Conservation (phyloP, 2,888 invertebrate species). For the Phengaris arion region DNA sequence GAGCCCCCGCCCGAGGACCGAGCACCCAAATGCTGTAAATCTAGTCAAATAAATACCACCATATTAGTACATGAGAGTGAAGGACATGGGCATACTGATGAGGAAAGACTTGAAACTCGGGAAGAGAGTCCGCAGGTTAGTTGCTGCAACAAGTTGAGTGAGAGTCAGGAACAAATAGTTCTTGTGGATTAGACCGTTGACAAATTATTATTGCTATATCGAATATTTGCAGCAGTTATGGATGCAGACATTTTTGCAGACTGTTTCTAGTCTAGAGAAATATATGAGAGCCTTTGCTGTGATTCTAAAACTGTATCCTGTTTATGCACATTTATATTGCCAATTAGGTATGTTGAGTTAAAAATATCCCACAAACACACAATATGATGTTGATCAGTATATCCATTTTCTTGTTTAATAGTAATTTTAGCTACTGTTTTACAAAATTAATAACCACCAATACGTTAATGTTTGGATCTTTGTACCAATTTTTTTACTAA, state of each 20-base stretch:
- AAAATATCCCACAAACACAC: too few species aligned
- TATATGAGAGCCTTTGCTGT: neutral
- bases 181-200: slow-evolving; percentile 31
- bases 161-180: slow-evolving; percentile 69
- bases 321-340: neutral
- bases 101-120: slow-evolving; percentile 44
- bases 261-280: neutral
- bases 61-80: slow-evolving; percentile 41
- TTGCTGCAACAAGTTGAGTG: slow-evolving; percentile 61
- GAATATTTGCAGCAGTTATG: neutral
- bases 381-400: neutral
- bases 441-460: neutral
- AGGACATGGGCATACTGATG: slow-evolving; percentile 42
- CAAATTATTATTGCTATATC: slow-evolving; percentile 5
- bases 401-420: neutral
- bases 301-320: neutral
- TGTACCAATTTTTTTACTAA: neutral
- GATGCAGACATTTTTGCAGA: neutral
- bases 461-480: neutral
- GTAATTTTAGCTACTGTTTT: neutral
- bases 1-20: slow-evolving; percentile 52
- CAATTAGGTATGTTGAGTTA: neutral
- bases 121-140: slow-evolving; percentile 66
- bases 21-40: slow-evolving; percentile 41
- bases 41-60: slow-evolving; percentile 42